Conservation (phyloP, 2,888 invertebrate genomes). For the Polymixis lichenea region DNA sequence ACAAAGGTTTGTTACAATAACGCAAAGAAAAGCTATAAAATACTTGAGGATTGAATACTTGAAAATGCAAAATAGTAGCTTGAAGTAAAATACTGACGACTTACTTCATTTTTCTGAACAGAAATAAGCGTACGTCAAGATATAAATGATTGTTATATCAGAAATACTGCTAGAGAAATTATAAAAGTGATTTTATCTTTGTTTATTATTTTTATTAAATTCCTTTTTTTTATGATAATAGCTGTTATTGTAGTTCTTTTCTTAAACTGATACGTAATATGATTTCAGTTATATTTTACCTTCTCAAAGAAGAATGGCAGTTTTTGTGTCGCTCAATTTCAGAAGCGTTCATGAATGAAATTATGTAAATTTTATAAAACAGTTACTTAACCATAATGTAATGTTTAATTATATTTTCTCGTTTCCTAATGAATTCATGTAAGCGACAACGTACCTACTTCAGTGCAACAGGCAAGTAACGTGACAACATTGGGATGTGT, state of each 20-base stretch:
- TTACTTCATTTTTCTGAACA: not conserved
- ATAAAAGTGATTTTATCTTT: not conserved
- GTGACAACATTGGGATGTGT: constrained; percentile 96
- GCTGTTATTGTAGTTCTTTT: not conserved
- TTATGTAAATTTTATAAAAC: too few species aligned
- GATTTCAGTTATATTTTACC: not conserved
- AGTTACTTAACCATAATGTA: too few species aligned
- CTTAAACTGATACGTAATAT: not conserved
- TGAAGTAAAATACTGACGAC: not conserved
- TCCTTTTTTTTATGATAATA: not conserved
- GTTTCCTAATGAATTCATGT: not conserved
- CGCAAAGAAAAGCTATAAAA: not conserved
- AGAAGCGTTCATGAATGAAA: too few species aligned
- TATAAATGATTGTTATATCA: not conserved
- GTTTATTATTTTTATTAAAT: not conserved
- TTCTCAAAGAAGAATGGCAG: not conserved
- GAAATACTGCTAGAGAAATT: not conserved
- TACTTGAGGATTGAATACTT: not conserved
- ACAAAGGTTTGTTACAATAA: not conserved
- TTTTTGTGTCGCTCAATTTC: too few species aligned
- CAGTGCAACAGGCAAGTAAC: constrained; percentile 95
- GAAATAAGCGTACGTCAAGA: not conserved
- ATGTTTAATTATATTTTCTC: not conserved
- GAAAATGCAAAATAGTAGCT: not conserved
- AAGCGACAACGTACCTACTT: constrained; percentile 91